These are phyloP conservation scores for Anthonomus grandis DNA, from an alignment of 1,140 invertebrate genomes.

Conservation along the genomic window DNA sequence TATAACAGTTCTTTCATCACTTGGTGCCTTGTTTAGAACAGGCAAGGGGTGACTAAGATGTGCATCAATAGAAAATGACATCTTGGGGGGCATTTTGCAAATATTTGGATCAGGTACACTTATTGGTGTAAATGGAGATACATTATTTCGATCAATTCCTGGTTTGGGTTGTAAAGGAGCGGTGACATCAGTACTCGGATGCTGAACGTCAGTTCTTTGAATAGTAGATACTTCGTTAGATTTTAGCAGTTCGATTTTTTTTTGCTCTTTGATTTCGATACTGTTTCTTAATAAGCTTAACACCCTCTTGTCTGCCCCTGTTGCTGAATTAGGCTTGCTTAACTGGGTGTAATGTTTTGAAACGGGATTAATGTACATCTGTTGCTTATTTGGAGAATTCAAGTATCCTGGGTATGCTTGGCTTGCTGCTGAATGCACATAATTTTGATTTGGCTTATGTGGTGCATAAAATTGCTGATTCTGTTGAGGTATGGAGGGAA, in stretches of 20 bases:
- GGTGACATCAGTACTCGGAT: conserved; percentile 50
- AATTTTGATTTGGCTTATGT: conserved; percentile 36
- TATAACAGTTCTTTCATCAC: conserved; percentile 27
- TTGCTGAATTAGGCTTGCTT: conserved; percentile 35
- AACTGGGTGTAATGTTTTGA: conserved; percentile 26
- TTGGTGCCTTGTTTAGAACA: conserved; percentile 20
- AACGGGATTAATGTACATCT: conserved; percentile 34
- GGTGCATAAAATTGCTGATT: conserved; percentile 3
- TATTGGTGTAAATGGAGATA: conserved; percentile 57
- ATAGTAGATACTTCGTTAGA: conserved; percentile 24
- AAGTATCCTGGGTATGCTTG: conserved; percentile 39
- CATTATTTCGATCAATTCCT: conserved; percentile 53
- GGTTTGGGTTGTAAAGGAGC: conserved; percentile 54
- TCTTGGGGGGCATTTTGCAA: conserved; percentile 57
- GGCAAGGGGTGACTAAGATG: conserved; percentile 46
- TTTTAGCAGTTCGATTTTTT: conserved; percentile 46
- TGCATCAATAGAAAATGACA: conserved; percentile 57
- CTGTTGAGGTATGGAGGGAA: background rate
- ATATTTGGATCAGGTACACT: conserved; percentile 52
- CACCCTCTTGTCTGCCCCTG: conserved; percentile 58
- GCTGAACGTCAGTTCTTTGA: conserved; percentile 39
- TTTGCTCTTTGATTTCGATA: conserved; percentile 62
- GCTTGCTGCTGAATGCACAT: conserved; percentile 34
- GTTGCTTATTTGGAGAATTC: conserved; percentile 23
- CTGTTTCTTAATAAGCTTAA: conserved; percentile 65